A percentile compares a stretch with the other conserved stretches of the same genome.
These are phyloP conservation scores for Sebastes trivittatus DNA, from an alignment of 2,797 vertebrate genomes.

Conservation along the genomic window DNA sequence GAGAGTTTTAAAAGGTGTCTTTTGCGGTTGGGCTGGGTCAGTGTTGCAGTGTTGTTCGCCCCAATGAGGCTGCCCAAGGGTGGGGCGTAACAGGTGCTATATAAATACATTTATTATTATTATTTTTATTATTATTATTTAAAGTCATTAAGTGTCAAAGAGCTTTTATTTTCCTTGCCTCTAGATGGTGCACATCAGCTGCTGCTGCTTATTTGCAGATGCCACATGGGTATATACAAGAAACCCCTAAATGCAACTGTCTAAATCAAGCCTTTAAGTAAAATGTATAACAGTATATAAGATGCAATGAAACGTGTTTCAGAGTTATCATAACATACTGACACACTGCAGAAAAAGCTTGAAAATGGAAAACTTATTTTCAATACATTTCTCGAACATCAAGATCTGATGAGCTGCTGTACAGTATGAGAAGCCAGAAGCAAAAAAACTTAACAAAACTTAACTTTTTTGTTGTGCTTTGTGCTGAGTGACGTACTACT, in stretches of 20 bases:
- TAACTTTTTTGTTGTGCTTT: not conserved
- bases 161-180: not conserved
- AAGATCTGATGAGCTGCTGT: not conserved
- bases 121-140: no score
- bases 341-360: not conserved
- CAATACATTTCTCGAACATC: not conserved
- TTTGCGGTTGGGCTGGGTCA: no score
- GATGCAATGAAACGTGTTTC: not conserved
- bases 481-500: not conserved
- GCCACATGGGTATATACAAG: not conserved
- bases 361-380: not conserved
- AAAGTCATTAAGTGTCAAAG: not conserved
- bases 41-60: no score
- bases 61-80: no score
- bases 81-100: no score
- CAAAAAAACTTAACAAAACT: not conserved
- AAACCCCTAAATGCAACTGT: not conserved
- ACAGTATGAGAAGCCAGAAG: not conserved
- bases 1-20: no score
- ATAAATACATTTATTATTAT: no score
- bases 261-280: not conserved
- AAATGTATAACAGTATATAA: not conserved
- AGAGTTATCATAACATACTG: not conserved
- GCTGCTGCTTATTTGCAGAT: not conserved
- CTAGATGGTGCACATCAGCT: not conserved